Base-by-base conservation (phyloP, 2,888 invertebrate genomes). In the Eubasilissa splendida region DNA sequence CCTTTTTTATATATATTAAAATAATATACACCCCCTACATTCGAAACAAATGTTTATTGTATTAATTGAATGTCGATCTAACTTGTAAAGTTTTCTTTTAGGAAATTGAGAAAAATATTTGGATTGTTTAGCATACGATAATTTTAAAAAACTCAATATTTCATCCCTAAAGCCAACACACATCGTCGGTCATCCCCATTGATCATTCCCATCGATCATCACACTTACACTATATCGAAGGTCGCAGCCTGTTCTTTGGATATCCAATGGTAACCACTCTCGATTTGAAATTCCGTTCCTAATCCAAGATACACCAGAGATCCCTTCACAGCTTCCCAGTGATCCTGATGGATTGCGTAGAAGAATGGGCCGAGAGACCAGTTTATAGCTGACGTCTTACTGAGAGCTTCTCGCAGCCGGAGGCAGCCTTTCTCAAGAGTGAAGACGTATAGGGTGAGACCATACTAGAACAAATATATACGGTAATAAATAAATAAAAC, bases 361-460 rank as follows among this genome's bases (percentile, higher is more conserved):
- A 86, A 85, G 50, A 85, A 83, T 60, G 86, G 31, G 59, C 77
- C 76, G 77, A 79, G 77, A 65, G 77, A 85, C 86, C 86, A 87
- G 71, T 87, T 84, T 50, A 87, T 84, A n/a, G 81, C 66, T 71
- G 85, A 85, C 4, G 87, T 85, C 78, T 84, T 83, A 50, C 70
- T 80, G 66, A 87, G 63, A 56, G 82, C 84, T 50, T 86, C 84
- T 33, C 84, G 81, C 58, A 87, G 83, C 11, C 68, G 77, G 59
- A 84, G 79, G 75, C 85, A 84, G 54, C 82, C 84, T 53, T 85
- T 84, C 33, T 87, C 85, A 50, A 86, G 82, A 10, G 87, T 85
- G 81, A 86, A 87, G 42, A 85, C 65, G 80, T 60, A 78, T 53
- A 78, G 31, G 10, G 78, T 73, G n/a, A 33, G 31, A 31, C 52